Percentiles rank a stretch among this genome's conserved stretches.
Evolutionary conservation across 2,113 vertebrate genomes (phyloP).

Genomic region (Deroptyus accipitrinus): DNA sequence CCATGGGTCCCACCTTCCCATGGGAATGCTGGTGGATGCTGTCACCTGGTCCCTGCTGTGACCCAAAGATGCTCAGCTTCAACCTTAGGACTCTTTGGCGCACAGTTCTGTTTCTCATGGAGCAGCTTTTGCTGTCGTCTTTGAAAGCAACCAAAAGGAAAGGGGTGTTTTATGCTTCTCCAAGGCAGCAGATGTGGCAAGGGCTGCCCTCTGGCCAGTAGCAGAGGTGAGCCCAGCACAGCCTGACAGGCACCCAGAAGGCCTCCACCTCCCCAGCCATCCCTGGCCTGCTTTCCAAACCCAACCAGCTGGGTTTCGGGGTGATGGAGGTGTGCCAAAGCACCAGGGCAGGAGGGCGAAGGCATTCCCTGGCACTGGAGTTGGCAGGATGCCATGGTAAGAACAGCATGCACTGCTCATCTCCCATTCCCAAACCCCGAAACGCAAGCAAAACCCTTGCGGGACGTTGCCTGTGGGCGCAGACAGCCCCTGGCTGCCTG

Average conservation of each 20-base stretch:
- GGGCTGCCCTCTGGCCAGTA: not conserved
- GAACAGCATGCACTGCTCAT: not conserved
- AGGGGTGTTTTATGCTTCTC: not conserved
- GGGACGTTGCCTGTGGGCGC: not conserved
- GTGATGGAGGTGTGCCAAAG: not conserved
- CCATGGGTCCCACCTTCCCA: rapidly evolving
- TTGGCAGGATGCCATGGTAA: rapidly evolving
- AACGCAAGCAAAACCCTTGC: rapidly evolving
- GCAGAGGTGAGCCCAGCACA: not conserved
- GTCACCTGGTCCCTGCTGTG: rapidly evolving
- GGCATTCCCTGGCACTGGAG: not conserved
- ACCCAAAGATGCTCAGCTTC: not conserved
- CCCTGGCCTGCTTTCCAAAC: constrained; percentile 8
- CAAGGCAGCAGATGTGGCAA: not conserved
- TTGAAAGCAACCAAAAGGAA: not conserved
- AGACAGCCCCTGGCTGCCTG: not conserved
- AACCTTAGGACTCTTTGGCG: no score
- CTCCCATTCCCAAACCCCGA: not conserved
- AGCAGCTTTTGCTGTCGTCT: not conserved
- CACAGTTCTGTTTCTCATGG: rapidly evolving
- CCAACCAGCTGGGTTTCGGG: rapidly evolving
- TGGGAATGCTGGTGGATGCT: not conserved
- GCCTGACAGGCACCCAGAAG: not conserved
- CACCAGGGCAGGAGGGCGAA: not conserved
- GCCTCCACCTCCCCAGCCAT: not conserved